Percentiles rank a stretch among this genome's conserved stretches.
These are phyloP conservation scores for Lutjanus erythropterus DNA, from an alignment of 2,113 vertebrate genomes.

Conservation along the genomic window DNA sequence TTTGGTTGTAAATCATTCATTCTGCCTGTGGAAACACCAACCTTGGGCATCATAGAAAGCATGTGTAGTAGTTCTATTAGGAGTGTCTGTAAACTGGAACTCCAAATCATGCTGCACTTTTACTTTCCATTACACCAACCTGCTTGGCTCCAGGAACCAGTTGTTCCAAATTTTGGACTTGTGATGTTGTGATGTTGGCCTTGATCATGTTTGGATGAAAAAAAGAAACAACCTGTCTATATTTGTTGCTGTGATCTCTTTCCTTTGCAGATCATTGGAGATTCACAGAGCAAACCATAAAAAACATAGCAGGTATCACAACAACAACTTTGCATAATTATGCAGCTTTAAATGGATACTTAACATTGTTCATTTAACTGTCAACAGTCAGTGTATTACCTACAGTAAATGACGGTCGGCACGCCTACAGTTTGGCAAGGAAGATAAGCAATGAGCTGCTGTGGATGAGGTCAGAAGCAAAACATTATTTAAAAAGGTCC, in stretches of 20 bases:
- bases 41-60: slow-evolving; percentile 1
- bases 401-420: no score
- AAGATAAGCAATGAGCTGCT: no score
- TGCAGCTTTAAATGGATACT: no score
- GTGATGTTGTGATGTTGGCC: background rate
- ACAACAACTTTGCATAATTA: background rate
- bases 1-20: background rate
- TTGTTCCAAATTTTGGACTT: background rate
- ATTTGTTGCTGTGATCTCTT: background rate
- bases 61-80: background rate
- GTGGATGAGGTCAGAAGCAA: no score
- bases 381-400: no score
- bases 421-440: no score
- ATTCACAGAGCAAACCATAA: background rate
- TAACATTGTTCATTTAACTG: no score
- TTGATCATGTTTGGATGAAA: slow-evolving; percentile 19
- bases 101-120: background rate
- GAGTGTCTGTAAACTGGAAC: background rate
- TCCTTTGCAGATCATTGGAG: background rate
- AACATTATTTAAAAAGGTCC: no score
- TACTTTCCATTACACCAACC: slow-evolving; percentile 4
- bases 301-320: background rate
- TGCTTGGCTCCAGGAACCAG: background rate
- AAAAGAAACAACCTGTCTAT: background rate
- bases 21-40: background rate